These are phyloP conservation scores for Prinia subflava DNA, from an alignment of 2,113 vertebrate genomes.

Conservation along the genomic window DNA sequence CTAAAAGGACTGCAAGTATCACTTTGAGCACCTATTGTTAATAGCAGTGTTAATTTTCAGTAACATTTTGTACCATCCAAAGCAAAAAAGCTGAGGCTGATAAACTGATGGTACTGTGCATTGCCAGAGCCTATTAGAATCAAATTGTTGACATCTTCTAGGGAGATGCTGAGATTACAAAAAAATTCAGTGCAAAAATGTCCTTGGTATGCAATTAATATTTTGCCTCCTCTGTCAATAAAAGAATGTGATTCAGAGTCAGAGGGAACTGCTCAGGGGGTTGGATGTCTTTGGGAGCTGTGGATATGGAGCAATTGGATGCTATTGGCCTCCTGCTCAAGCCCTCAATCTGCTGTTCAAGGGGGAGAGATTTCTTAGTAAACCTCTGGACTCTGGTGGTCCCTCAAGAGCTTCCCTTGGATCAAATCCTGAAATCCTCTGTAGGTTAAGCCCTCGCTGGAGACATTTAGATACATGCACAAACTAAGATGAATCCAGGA, in stretches of 20 bases:
- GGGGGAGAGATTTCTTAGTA: not conserved
- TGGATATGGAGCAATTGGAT: not conserved
- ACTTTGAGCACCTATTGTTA: slow-evolving; percentile 4
- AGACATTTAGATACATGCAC: not conserved
- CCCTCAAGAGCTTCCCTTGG: not conserved
- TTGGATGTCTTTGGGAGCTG: not conserved
- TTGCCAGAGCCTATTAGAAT: not conserved
- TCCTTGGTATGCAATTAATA: slow-evolving; percentile 15
- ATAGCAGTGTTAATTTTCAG: not conserved
- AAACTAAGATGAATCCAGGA: slow-evolving; percentile 15
- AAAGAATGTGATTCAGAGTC: not conserved
- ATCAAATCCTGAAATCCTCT: not conserved
- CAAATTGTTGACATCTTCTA: not conserved
- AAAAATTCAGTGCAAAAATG: not conserved
- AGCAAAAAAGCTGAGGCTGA: not conserved
- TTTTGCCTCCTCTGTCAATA: not conserved
- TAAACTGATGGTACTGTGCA: not conserved
- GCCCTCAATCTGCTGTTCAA: not conserved
- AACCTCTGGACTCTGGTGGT: not conserved
- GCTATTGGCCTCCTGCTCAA: not conserved
- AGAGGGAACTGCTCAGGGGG: not conserved
- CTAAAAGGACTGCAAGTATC: not conserved
- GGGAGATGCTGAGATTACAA: not conserved
- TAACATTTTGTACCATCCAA: not conserved
- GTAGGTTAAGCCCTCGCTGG: not conserved